These are phyloP conservation scores for Cyanistes caeruleus DNA, from an alignment of 2,113 vertebrate species.

Conservation along the genomic window DNA sequence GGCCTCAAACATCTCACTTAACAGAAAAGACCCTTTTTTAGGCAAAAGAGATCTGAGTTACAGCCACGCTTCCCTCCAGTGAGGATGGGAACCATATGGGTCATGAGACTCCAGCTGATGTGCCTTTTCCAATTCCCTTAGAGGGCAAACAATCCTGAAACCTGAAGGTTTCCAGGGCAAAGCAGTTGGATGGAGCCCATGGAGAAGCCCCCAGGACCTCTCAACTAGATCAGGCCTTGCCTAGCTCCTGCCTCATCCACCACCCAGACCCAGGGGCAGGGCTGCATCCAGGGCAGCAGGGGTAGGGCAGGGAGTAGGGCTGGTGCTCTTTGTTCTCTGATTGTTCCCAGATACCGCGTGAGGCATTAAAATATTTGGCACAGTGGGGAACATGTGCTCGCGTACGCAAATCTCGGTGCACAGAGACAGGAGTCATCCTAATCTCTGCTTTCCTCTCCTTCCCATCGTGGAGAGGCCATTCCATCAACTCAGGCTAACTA, in stretches of 20 bases:
- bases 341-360: neutral
- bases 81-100: neutral
- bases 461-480: accelerated
- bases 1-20: neutral
- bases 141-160: neutral
- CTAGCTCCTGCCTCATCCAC: neutral
- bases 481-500: neutral
- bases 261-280: neutral
- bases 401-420: accelerated
- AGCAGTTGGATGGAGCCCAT: neutral
- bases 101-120: neutral
- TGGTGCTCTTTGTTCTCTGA: neutral
- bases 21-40: neutral
- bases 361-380: neutral
- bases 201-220: neutral
- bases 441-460: neutral
- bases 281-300: neutral
- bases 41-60: neutral
- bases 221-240: neutral
- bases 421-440: neutral
- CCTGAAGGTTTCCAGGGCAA: neutral
- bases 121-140: neutral
- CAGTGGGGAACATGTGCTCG: accelerated
- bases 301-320: neutral
- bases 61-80: neutral